Conservation (phyloP, 1,140 invertebrate genomes). For the Ceratina australensis region DNA sequence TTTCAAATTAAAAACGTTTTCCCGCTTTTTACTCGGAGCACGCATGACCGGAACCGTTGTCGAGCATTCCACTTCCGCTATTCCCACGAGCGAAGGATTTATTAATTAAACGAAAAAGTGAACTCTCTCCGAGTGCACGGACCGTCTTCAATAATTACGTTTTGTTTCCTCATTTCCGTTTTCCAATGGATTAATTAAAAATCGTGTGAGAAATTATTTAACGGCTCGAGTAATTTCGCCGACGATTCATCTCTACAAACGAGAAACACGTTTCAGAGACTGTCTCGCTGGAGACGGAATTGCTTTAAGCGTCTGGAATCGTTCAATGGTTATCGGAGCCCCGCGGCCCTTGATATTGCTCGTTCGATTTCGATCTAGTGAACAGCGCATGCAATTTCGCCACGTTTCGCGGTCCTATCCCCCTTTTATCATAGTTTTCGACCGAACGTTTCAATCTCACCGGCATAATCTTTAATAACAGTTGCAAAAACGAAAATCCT, state of each 20-base stretch:
- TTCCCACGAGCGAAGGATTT: not conserved
- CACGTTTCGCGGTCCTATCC: not conserved
- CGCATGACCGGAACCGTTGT: not conserved
- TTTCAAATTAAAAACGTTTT: conserved; percentile 1
- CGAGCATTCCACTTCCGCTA: too few relatives aligned
- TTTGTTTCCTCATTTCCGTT: too few relatives aligned
- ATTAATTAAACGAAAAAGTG: not conserved
- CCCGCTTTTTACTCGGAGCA: not conserved
- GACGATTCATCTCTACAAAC: not conserved
- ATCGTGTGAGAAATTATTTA: too few relatives aligned
- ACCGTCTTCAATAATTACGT: too few relatives aligned
- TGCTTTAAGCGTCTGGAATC: conserved; percentile 18
- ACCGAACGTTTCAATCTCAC: not conserved
- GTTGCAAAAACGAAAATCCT: not conserved
- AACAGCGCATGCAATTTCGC: conserved; percentile 9
- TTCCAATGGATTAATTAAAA: too few relatives aligned
- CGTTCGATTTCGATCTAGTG: conserved; percentile 12
- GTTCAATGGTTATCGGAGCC: conserved; percentile 34
- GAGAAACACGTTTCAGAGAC: not conserved
- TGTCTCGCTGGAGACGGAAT: not conserved
- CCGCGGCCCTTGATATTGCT: conserved; percentile 5
- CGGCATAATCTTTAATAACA: not conserved
- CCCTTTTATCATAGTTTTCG: conserved; percentile 1
- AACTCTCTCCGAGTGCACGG: too few relatives aligned
- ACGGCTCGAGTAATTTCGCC: too few relatives aligned